Base-by-base conservation (phyloP, 2,888 invertebrate genomes). In the Drosophila silvestris region DNA sequence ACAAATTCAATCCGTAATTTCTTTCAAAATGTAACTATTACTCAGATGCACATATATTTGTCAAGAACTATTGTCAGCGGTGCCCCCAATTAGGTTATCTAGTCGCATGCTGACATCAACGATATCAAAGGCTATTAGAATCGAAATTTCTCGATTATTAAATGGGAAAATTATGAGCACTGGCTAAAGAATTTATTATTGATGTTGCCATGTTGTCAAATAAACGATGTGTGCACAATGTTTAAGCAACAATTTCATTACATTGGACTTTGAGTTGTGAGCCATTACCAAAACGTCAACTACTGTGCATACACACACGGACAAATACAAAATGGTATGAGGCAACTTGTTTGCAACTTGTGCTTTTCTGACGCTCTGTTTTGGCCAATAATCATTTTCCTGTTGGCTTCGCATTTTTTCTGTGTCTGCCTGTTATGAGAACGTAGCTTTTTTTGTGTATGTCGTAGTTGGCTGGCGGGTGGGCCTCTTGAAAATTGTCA, bases 401-500 rank as follows among this genome's bases (percentile, higher is more conserved):
- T 83, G 67, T 53, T 65, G 70, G 63, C 37, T 61, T 56, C 64
- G 56, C 35, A 60, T 59, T 65, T 69, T 69, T 77, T 66, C 54
- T 39, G 71, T 35, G 71, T 80, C 71, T 74, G 68, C 67, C 85
- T 81, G 87, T 85, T 85, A 85, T 85, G 88, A 85, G 74, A 66
- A 65, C 65, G 41, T 37, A 59, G 30, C 57, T 63, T 30, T 62
- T 66, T 50, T 56, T 57, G 32, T 52, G n/a, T n/a, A 12, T 12
- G 52, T 30, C 14, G n/a, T 28, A 52, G 30, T 30, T 30, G 52
- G 26, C 59, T 58, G 68, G 44, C 51, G 59, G 57, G 30, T 41
- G 69, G 70, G 65, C 59, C 76, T 82, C 87, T 87, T 81, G 79
- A 85, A 91, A 89, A 89, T 91, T 92, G 91, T 91, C 91, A 91